These are phyloP conservation scores for Lerema accius DNA, from an alignment of 1,140 invertebrate species.

Conservation along the genomic window DNA sequence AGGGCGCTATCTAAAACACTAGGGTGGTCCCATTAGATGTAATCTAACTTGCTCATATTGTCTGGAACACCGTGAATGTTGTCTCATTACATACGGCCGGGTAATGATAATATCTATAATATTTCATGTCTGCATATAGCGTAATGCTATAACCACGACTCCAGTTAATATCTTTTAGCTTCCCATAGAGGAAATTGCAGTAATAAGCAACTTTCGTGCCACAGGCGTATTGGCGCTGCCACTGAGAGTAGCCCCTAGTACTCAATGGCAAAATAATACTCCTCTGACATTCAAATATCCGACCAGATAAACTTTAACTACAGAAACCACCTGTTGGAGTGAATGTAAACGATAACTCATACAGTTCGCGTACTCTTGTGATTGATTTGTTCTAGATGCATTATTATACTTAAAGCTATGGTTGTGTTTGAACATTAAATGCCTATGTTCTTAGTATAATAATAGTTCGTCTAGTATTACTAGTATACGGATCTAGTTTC, in stretches of 20 bases:
- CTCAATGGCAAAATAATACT: constrained; percentile 24
- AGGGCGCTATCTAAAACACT: background rate
- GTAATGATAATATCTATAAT: constrained; percentile 29
- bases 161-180: constrained; percentile 28
- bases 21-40: constrained; percentile 4
- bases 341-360: background rate
- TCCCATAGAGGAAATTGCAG: constrained; percentile 29
- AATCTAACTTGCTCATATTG: constrained; percentile 1
- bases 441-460: too few species aligned
- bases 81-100: constrained; percentile 14
- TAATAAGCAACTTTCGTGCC: constrained; percentile 30
- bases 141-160: constrained; percentile 25
- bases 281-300: constrained; percentile 20
- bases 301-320: background rate
- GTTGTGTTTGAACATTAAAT: too few species aligned
- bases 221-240: constrained; percentile 16
- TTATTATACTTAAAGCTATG: too few species aligned
- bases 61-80: background rate
- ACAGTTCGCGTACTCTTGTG: background rate
- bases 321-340: background rate
- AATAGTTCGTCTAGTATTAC: too few species aligned
- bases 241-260: constrained; percentile 13
- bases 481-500: too few species aligned
- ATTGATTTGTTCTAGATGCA: too few species aligned
- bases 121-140: constrained; percentile 10